Evolutionary conservation across 1,140 invertebrate species (phyloP).

Genomic region (Drosophila malerkotliana): DNA sequence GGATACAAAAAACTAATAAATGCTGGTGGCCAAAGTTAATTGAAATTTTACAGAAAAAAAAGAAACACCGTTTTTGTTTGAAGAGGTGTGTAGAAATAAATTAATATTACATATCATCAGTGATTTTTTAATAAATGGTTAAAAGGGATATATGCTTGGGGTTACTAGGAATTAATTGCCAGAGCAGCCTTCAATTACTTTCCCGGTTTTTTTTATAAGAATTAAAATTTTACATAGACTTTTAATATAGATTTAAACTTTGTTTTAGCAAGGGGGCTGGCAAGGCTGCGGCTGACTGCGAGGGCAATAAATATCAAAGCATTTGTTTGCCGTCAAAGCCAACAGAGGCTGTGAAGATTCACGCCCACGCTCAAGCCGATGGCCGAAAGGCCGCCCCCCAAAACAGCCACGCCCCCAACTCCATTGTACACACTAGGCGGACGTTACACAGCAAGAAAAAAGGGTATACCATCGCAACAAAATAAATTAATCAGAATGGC

Average conservation of each 20-base stretch:
- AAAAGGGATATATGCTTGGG: too few relatives aligned
- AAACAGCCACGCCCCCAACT: conserved; percentile 17
- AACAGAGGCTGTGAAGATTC: conserved; percentile 65
- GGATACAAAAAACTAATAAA: not conserved
- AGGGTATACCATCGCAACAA: not conserved
- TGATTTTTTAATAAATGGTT: too few relatives aligned
- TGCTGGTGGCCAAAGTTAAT: not conserved
- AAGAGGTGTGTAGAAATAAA: not conserved
- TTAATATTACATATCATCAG: too few relatives aligned
- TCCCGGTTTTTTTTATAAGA: too few relatives aligned
- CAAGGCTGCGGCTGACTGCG: conserved; percentile 43
- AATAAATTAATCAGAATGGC: not conserved
- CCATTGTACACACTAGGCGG: not conserved
- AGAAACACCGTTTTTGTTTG: too few relatives aligned
- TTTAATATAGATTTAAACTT: too few relatives aligned
- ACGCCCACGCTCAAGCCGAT: conserved; percentile 59
- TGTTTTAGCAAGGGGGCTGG: conserved; percentile 21
- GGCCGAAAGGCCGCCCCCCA: conserved; percentile 26
- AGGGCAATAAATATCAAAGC: conserved; percentile 79
- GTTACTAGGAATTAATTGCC: too few relatives aligned
- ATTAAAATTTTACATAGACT: too few relatives aligned
- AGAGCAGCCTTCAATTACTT: too few relatives aligned
- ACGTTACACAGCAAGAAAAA: not conserved
- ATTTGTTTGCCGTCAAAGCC: conserved; percentile 78
- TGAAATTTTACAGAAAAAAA: not conserved